Evolutionary conservation across 2,797 vertebrate species (phyloP), one percentile per base, ranked within the genome.

Genomic region (Austrolebias charrua): DNA sequence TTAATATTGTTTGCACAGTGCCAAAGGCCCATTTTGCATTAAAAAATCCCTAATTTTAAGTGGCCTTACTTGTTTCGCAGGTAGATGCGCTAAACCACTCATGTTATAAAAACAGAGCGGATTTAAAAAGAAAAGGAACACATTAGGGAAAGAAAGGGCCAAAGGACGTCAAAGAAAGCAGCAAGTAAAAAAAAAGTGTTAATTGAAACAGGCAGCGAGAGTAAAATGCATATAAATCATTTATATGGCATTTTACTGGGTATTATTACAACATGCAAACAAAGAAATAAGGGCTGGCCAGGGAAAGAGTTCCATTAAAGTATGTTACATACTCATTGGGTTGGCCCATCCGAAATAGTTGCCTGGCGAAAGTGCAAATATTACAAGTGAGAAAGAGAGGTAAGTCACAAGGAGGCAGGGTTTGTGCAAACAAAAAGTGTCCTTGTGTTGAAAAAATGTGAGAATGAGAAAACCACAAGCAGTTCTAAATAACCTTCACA

Each of bases 291-390:
- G 88, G 89, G 83, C 85, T 88, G 85, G 76, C 81, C 78, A 88
- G 86, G 82, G 79, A 47, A 38, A 70, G 63, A 58, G 58, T 72
- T 69, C 56, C 47, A 84, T 78, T 35, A 80, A 80, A 76, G 60
- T 79, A 58, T 54, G 73, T 93, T 97, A 99, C 96, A 93, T 99
- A 99, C 98, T 96, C 90, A 92, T 92, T 76, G 94, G 91, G 71
- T 96, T 93, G 89, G 93, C 94, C 98, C 96, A 99, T 96, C 96
- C 95, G 92, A 98, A 96, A 98, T 96, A 98, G 94, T 94, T 95
- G 95, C 96, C 97, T 99, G 95, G 91, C 89, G 87, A 78, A 92
- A 92, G 86, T 87, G 87, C 84, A 94, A 89, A 93, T 61, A 86
- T 92, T 86, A 94, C 74, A 91, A 89, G 91, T 93, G 84, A 93